Percentiles rank a stretch among this genome's conserved stretches.
These are phyloP conservation scores for Melanotaenia parkinsoni DNA, from an alignment of 2,797 vertebrate genomes.

Conservation along the genomic window DNA sequence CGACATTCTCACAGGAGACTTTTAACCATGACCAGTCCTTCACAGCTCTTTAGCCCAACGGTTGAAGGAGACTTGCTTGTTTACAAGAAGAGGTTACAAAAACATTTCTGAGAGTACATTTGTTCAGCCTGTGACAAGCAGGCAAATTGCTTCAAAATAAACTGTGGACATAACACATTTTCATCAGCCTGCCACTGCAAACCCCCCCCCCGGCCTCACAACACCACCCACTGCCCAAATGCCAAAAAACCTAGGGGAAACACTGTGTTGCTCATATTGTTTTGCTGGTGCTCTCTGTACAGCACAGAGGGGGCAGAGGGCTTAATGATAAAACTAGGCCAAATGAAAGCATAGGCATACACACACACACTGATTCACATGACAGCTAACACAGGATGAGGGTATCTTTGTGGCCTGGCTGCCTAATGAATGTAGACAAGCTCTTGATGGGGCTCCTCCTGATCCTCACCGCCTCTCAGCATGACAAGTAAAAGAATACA, in stretches of 20 bases:
- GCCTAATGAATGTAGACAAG: conserved; percentile 68
- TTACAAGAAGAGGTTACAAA: conserved; percentile 20
- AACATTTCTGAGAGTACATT: background rate
- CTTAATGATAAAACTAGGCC: conserved; percentile 24
- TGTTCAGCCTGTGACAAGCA: conserved; percentile 17
- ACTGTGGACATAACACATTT: conserved; percentile 2
- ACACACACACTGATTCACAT: conserved; percentile 1
- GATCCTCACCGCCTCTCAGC: conserved; percentile 53
- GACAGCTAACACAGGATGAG: conserved; percentile 15
- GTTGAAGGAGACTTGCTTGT: conserved; percentile 20
- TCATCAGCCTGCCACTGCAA: conserved; percentile 14
- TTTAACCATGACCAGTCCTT: conserved; percentile 35
- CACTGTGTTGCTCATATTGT: conserved; percentile 24
- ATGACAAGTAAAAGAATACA: conserved; percentile 41
- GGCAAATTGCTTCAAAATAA: background rate
- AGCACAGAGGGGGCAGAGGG: conserved; percentile 15
- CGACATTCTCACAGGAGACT: conserved; percentile 22
- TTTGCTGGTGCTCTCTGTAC: conserved; percentile 10
- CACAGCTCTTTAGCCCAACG: conserved; percentile 21
- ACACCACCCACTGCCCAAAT: no score
- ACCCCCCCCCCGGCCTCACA: background rate
- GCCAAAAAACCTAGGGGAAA: no score
- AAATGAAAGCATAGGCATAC: conserved; percentile 28
- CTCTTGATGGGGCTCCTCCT: conserved; percentile 56
- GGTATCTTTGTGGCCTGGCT: conserved; percentile 41